These are phyloP conservation scores for Anabacerthia variegaticeps DNA, from an alignment of 2,797 vertebrate species.

Conservation along the genomic window DNA sequence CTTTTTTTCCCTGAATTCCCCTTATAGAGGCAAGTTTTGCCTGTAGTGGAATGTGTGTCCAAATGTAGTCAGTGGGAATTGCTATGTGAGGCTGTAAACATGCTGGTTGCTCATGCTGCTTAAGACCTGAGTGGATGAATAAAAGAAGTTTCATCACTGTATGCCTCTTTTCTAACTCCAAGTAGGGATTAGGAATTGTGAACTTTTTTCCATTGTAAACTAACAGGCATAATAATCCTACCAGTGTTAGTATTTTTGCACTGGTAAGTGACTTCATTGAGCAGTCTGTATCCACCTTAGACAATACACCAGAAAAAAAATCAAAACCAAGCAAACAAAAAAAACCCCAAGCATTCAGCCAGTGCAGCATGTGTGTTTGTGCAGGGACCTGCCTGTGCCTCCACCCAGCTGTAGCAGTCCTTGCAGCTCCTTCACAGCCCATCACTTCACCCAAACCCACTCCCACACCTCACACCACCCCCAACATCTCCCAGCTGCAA, in stretches of 20 bases:
- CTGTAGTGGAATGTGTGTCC: not conserved
- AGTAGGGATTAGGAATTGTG: not conserved
- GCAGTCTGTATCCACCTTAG: not conserved
- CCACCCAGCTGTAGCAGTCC: not conserved
- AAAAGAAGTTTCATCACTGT: not conserved
- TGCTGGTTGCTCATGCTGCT: not conserved
- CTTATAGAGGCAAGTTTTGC: not conserved
- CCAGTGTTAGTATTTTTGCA: not conserved
- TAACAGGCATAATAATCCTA: not conserved
- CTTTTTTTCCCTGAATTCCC: constrained; percentile 1
- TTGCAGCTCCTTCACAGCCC: not conserved
- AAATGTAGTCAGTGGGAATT: not conserved
- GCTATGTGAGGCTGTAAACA: not conserved
- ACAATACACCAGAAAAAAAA: not conserved
- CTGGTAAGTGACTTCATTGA: not conserved
- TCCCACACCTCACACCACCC: not conserved
- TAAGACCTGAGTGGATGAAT: not conserved
- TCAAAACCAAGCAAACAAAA: rapidly evolving
- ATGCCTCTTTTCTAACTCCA: not conserved
- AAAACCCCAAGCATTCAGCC: not conserved
- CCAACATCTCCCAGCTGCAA: not conserved
- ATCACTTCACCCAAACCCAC: not conserved
- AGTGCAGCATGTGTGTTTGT: not conserved
- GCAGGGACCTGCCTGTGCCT: not conserved
- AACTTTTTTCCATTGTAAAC: not conserved